phyloP scores from a whole-genome alignment of 2,797 vertebrate species.

The Clarias pachynema region DNA sequence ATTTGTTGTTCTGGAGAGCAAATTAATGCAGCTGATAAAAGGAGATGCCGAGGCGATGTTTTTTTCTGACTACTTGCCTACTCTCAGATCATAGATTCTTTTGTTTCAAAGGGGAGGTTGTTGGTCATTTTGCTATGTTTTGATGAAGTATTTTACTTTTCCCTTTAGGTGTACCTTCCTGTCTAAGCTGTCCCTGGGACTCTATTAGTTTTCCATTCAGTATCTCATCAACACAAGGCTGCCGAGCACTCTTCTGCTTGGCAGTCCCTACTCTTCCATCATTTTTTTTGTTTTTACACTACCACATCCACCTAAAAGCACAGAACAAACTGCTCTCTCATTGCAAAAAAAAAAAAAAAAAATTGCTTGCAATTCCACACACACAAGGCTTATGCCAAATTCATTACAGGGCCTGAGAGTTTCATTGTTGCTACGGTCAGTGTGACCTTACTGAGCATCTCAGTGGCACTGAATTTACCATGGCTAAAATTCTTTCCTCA shows the following conservation, averaged over 20 bases:
- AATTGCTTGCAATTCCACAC: neutral
- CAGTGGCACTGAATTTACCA: neutral
- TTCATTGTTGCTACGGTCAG: neutral
- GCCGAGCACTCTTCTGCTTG: constrained; percentile 20
- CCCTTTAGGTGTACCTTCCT: constrained; percentile 58
- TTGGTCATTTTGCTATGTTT: constrained; percentile 68
- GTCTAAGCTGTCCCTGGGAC: constrained; percentile 27
- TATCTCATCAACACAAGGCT: constrained; percentile 41
- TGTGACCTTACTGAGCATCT: constrained; percentile 12
- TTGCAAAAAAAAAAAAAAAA: neutral
- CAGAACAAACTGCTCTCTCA: constrained; percentile 4
- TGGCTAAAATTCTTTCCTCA: constrained; percentile 1
- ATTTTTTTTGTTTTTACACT: neutral
- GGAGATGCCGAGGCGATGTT: constrained; percentile 70
- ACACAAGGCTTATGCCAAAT: constrained; percentile 3
- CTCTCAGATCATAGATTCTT: constrained; percentile 63
- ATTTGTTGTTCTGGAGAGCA: constrained; percentile 77
- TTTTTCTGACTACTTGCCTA: constrained; percentile 54
- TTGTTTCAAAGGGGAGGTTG: constrained; percentile 65
- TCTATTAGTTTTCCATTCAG: constrained; percentile 46
- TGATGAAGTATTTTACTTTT: constrained; percentile 59
- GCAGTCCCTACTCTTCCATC: neutral
- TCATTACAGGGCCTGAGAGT: neutral
- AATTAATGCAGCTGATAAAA: constrained; percentile 73
- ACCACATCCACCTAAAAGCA: neutral